These are phyloP conservation scores for Chromoteleia sp. DNA, from an alignment of 2,888 invertebrate species.

Conservation along the genomic window DNA sequence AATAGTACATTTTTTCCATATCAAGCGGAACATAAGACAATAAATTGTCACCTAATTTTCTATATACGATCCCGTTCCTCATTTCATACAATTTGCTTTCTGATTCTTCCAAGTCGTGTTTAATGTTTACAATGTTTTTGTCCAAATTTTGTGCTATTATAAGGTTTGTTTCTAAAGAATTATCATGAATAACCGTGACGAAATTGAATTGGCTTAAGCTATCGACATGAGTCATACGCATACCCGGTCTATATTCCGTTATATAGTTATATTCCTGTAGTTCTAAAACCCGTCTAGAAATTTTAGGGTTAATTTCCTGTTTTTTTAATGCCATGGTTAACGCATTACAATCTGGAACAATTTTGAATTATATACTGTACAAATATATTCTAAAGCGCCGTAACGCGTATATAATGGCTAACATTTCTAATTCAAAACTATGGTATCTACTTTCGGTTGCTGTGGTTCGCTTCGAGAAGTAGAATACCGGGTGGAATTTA, in stretches of 20 bases:
- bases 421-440: slow-evolving; percentile 33
- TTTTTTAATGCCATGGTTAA: slow-evolving; percentile 23
- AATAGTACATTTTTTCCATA: slow-evolving; percentile 33
- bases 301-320: slow-evolving; percentile 25
- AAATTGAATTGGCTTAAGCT: slow-evolving; percentile 31
- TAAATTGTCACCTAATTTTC: slow-evolving; percentile 19
- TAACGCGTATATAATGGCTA: slow-evolving; percentile 29
- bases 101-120: slow-evolving; percentile 6
- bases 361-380: slow-evolving; percentile 25
- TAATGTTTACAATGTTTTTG: background rate
- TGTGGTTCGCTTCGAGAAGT: slow-evolving; percentile 19
- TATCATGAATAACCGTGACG: slow-evolving; percentile 22
- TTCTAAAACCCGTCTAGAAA: slow-evolving; percentile 21
- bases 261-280: slow-evolving; percentile 29
- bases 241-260: slow-evolving; percentile 11
- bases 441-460: slow-evolving; percentile 7
- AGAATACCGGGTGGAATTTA: slow-evolving; percentile 33
- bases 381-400: slow-evolving; percentile 38
- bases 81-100: slow-evolving; percentile 42
- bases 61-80: slow-evolving; percentile 36
- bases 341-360: slow-evolving; percentile 34
- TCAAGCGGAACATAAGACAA: slow-evolving; percentile 28
- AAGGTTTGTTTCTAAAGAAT: slow-evolving; percentile 39
- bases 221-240: slow-evolving; percentile 24
- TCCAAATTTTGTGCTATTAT: slow-evolving; percentile 14